phyloP scores from a whole-genome alignment of 2,113 vertebrate species.

The Petrocephalus microphthalmus region DNA sequence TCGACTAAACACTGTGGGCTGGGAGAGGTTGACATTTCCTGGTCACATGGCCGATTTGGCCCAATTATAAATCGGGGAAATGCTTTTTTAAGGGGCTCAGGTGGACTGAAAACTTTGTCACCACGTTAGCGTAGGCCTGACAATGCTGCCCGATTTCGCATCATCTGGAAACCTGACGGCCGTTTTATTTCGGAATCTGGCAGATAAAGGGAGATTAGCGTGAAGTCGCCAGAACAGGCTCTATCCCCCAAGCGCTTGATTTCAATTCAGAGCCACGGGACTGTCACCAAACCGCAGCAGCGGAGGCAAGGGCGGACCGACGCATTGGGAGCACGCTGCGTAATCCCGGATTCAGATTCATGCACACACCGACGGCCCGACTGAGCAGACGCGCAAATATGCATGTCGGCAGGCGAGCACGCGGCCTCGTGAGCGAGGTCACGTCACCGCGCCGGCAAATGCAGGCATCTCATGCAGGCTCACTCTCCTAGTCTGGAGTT shows the following conservation, averaged over 20 bases:
- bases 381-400: conserved; percentile 21
- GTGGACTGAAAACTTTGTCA: not conserved
- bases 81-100: not conserved
- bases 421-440: conserved; percentile 41
- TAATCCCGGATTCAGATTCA: conserved; percentile 53
- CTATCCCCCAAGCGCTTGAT: not conserved
- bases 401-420: conserved; percentile 28
- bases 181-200: not conserved
- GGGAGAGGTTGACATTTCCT: not conserved
- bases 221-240: not conserved
- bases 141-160: not conserved
- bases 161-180: not conserved
- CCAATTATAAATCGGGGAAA: not conserved
- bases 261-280: conserved; percentile 19
- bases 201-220: not conserved
- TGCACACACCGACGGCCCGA: conserved; percentile 41
- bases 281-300: conserved; percentile 3
- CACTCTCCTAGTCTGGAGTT: conserved; percentile 36
- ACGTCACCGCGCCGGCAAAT: conserved; percentile 48
- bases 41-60: not conserved
- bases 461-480: conserved; percentile 57
- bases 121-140: not conserved
- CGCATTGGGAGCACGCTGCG: conserved; percentile 18
- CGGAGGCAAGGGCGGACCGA: not conserved
- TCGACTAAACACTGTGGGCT: not conserved